A percentile compares a stretch with the other conserved stretches of the same genome.
Evolutionary conservation across 2,113 vertebrate genomes (phyloP).

Genomic region (Aldabrachelys gigantea): DNA sequence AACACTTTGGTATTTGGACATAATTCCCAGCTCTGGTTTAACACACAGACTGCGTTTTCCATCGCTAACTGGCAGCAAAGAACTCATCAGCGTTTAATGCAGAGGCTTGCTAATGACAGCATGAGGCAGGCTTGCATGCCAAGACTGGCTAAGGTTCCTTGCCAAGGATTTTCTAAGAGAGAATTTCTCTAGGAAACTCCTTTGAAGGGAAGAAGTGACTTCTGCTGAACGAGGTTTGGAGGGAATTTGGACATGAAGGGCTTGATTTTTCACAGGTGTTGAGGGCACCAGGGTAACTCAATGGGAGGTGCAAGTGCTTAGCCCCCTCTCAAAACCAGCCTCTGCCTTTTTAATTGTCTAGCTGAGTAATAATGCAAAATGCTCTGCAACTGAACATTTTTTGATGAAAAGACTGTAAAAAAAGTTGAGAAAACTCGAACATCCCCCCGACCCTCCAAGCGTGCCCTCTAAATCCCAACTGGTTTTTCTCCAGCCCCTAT

Average conservation of each 20-base stretch:
- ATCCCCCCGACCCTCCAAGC: no score
- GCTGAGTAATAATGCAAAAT: conserved; percentile 52
- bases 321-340: conserved; percentile 59
- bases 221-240: not conserved
- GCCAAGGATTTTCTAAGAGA: conserved; percentile 86
- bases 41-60: conserved; percentile 82
- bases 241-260: not conserved
- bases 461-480: not conserved
- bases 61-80: conserved; percentile 82
- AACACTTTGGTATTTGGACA: conserved; percentile 73
- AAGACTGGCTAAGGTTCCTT: conserved; percentile 81
- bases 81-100: conserved; percentile 85
- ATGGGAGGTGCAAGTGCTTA: conserved; percentile 53
- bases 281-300: conserved; percentile 59
- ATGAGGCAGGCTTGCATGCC: conserved; percentile 80
- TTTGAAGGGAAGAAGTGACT: conserved; percentile 76
- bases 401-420: conserved; percentile 17
- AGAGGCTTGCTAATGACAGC: conserved; percentile 85
- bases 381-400: conserved; percentile 49
- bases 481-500: not conserved
- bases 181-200: conserved; percentile 86
- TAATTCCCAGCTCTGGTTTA: conserved; percentile 79
- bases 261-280: conserved; percentile 62
- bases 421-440: not conserved
- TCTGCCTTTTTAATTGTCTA: conserved; percentile 62